Evolutionary conservation across 2,888 invertebrate species (phyloP), one percentile per base, ranked within the genome.

Genomic region (Ischnus inquisitorius): DNA sequence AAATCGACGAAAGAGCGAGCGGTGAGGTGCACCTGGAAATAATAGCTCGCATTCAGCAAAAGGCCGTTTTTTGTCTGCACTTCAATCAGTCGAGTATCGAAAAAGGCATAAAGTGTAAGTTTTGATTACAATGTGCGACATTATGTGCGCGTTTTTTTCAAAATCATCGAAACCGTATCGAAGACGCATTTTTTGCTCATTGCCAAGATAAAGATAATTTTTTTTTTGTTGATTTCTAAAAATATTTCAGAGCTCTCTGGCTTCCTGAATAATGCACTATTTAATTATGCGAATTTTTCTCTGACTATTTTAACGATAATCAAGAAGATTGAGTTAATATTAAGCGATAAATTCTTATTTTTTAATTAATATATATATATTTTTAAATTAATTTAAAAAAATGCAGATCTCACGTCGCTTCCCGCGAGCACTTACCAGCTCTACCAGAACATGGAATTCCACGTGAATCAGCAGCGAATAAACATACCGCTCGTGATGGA

Each of bases 11-110:
- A 14, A 91, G 93, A 67, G 87, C 90, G 34, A 92, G 92, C 6
- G 94, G 94, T 74, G 94, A 96, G 89, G 94, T 96, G 0, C 96
- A 96, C 87, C 94, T 96, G 54, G 96, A 96, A 88, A 92, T 96
- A 10, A 95, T 96, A 3, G 92, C 96, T 0, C 96, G 96, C 88
- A 94, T 96, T 85, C 96, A 96, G 85, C 96, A 95, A 34, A 96
- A 96, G 90, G 95, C 96, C 0, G 95, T 97, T 0, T 94, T 95
- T 46, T 96, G 96, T 0, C 95, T 95, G 25, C 96, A 96, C 87
- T 93, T 96, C 78, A 96, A 97, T 89, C 95, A 96, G 85, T 95
- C 95, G 0, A 94, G 95, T 65, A 96, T 96, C 84, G 94, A 95
- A 60, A 95, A 95, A 78, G 95, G 96, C 41, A 94, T 95, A 67